Base-by-base conservation (phyloP, 2,113 vertebrate species). In the Acrocephalus kingi region DNA sequence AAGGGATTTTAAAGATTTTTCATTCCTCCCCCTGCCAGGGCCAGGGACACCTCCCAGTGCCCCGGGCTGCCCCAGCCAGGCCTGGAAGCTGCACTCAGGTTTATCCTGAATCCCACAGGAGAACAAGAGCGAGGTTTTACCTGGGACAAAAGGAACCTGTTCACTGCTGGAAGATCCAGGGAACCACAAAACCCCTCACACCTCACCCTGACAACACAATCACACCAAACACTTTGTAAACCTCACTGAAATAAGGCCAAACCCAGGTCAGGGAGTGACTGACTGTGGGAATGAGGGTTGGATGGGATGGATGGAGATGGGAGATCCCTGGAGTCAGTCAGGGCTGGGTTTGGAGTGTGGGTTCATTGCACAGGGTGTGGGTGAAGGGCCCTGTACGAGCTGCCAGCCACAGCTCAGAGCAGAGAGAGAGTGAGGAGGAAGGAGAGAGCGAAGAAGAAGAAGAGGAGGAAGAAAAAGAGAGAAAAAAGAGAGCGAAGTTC, bases 1-100 rank as follows among this genome's bases (percentile, higher is more conserved):
- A 4, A 79, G 30, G n/a, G 23, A 21, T 30, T 41, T 56, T 3
- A 31, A 9, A 25, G 61, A 0, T 1, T 6, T 6, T 22, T 11
- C n/a, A 52, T 2, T 4, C 25, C 46, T 35, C 9, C 35, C 35
- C 54, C 31, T 35, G 20, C 39, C 48, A 20, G 5, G 23, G 13
- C 19, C 61, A 46, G 41, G 33, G 17, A 45, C 58, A 73, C 7
- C 7, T 35, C 2, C 3, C 72, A 25, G 20, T 10, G 14, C 4
- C 25, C 67, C 68, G 51, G 79, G 62, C 0, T 30, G 51, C 51
- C 31, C 25, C 77, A 80, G 41, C 54, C 58, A 49, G 71, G 37
- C 43, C 1, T 28, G 51, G 35, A 2, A 43, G 41, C 35, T 58
- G 61, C 35, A 37, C 23, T 39, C 37, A 35, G 46, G 14, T 33